phyloP scores from a whole-genome alignment of 2,888 invertebrate genomes.

The Napeogenes sylphis region DNA sequence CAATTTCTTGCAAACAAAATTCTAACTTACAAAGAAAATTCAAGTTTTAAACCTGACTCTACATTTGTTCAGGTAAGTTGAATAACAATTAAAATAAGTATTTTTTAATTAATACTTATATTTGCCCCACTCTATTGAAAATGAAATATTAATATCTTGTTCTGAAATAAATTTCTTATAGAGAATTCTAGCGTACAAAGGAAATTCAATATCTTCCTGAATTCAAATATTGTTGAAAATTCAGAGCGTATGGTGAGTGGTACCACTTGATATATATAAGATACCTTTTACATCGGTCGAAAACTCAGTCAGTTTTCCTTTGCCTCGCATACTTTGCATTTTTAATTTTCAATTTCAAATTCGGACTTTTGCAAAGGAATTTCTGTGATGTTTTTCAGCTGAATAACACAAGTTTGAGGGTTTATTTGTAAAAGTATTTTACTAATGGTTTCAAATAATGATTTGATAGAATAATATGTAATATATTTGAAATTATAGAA shows the following conservation, averaged over 20 bases:
- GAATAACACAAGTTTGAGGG: not conserved
- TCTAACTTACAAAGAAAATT: too few species aligned
- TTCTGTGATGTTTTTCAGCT: constrained; percentile 1
- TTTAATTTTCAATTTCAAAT: constrained; percentile 25
- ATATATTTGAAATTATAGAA: too few species aligned
- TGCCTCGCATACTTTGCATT: constrained; percentile 25
- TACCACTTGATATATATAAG: not conserved
- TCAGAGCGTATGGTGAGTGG: constrained; percentile 5
- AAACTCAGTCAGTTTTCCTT: constrained; percentile 7
- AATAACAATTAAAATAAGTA: not conserved
- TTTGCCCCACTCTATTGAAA: too few species aligned
- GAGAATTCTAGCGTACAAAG: constrained; percentile 1
- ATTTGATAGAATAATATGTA: too few species aligned
- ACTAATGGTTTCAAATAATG: too few species aligned
- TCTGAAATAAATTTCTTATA: not conserved
- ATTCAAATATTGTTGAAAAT: constrained; percentile 18
- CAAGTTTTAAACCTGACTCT: too few species aligned
- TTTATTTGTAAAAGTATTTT: not conserved
- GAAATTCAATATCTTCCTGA: not conserved
- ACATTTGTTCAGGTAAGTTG: too few species aligned
- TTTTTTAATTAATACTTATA: too few species aligned
- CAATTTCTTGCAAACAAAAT: too few species aligned
- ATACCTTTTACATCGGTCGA: not conserved
- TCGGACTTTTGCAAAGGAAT: not conserved
- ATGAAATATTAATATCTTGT: too few species aligned